Evolutionary conservation across 2,797 vertebrate genomes (phyloP).

Genomic region (Forpus xanthops): DNA sequence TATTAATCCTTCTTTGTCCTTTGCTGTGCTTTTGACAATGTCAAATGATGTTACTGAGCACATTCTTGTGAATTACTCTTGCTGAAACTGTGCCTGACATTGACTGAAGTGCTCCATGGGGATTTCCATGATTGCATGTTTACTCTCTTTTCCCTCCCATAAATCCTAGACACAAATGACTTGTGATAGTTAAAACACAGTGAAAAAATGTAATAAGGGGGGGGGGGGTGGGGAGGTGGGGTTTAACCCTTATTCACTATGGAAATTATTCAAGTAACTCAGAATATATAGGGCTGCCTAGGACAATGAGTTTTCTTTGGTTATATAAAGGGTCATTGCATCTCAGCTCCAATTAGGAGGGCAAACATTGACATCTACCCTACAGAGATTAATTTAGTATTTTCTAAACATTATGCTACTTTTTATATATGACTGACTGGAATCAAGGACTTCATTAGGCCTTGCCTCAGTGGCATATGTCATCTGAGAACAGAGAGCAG

Average conservation of each 20-base stretch:
- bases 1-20: background rate
- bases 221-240: background rate
- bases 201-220: background rate
- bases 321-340: background rate
- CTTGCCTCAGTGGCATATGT: background rate
- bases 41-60: background rate
- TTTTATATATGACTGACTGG: background rate
- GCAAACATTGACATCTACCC: background rate
- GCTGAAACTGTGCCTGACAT: background rate
- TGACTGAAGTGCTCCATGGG: background rate
- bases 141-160: conserved; percentile 1
- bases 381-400: background rate
- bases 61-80: background rate
- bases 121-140: conserved; percentile 23
- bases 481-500: background rate
- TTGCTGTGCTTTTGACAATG: background rate
- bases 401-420: background rate
- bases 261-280: background rate
- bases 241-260: background rate
- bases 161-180: background rate
- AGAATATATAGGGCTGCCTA: background rate
- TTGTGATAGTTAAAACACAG: background rate
- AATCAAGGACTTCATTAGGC: background rate
- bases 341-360: conserved; percentile 21
- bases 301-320: background rate